Evolutionary conservation across 2,113 vertebrate genomes (phyloP), one percentile per base, ranked within the genome.

Genomic region (Cervus canadensis): DNA sequence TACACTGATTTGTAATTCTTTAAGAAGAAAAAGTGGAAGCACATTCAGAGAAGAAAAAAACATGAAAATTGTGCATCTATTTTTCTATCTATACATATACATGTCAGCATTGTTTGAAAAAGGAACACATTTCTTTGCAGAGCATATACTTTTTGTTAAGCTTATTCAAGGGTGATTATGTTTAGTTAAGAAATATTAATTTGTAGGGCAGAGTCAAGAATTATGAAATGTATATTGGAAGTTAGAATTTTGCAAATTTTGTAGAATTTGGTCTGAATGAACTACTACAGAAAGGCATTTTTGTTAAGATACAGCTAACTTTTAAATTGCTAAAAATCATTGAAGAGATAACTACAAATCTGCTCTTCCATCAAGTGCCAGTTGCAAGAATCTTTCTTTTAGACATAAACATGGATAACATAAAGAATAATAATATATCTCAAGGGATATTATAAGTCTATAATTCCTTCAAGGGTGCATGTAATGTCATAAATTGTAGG

Each of bases 391-490:
- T 5, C 23, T 94, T 95, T 94, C 19, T 82, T 98, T 98, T 94
- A 98, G 94, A 97, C 52, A 97, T 96, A 97, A 99, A 98, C 97
- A 98, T 17, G 64, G 97, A 96, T 97, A 98, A 94, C 59, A 96
- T 97, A 94, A 98, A 96, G 56, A 98, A 97, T 91, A 98, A 97
- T 97, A 98, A 93, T 90, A 98, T 96, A 94, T 98, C 96, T 98
- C 93, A 97, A 50, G 82, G 62, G 43, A 10, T 94, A 93, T 98
- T 98, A 96, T 81, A 98, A 87, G 95, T 82, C n/a, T 86, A 48
- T 91, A 98, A 96, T 98, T 98, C 92, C 78, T 98, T 98, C 25
- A 2, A 98, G 95, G 88, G 67, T 54, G 17, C 57, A 45, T 87
- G 48, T 91, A 95, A 98, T 98, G 76, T 93, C 93, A 84, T 95